Base-by-base conservation (phyloP, 2,797 vertebrate species). In the Galago senegalensis region DNA sequence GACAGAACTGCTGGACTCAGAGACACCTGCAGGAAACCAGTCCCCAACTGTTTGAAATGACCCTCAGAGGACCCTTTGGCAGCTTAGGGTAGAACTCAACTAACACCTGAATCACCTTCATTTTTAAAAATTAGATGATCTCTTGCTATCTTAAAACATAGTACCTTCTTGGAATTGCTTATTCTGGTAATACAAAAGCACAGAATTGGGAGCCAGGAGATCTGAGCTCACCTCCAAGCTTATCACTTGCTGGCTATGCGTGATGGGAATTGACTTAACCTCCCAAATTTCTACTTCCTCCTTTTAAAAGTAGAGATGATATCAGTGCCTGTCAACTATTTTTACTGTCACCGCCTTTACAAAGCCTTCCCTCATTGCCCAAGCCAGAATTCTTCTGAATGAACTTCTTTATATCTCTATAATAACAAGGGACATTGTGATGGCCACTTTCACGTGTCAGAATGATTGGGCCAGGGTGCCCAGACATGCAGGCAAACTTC, bases 1-100 rank as follows among this genome's bases (percentile, higher is more conserved):
- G 23, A 53, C 16, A 0, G 2, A 1, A 13, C 46, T 29, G 18
- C 8, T 4, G 31, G n/a, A 14, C 43, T n/a, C 7, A 0, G 0
- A 6, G 61, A 5, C 61, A 3, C 12, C 0, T 2, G 23, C 9
- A 43, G 56, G 79, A n/a, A 10, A 63, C 37, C 20, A 3, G 31
- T 23, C 34, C 34, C 25, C 7, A 34, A 9, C 0, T 0, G 43
- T 27, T 56, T 65, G 29, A 40, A 6, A 2, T 13, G 70, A 72
- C 77, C 72, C 29, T 46, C 76, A 6, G 58, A 18, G 34, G 34
- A 20, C 34, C 40, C 61, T 77, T 25, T 4, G 79, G 34, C 56
- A 60, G 69, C 87, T 34, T 29, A 10, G n/a, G 65, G 67, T 43
- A 0, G 27, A 53, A 60, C 46, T 27, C 60, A 87, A 43, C 83